These are phyloP conservation scores for Melanchra persicariae DNA, from an alignment of 2,888 invertebrate species.

Conservation along the genomic window DNA sequence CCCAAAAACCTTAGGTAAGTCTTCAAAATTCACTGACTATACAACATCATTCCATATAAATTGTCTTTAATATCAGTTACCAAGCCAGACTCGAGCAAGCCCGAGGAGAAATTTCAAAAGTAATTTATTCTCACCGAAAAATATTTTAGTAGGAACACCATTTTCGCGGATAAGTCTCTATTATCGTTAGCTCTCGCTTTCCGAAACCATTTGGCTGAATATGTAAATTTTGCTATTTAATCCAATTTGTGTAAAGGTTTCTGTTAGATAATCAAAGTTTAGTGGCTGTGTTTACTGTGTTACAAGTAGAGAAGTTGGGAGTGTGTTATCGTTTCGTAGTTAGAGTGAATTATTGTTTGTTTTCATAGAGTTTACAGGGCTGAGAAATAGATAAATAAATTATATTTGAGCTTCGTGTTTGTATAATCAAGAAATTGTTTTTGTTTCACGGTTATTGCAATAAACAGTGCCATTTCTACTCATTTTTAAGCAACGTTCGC, in stretches of 20 bases:
- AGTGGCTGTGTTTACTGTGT: slow-evolving; percentile 20
- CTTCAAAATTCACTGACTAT: slow-evolving; percentile 35
- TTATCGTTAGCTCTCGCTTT: slow-evolving; percentile 40
- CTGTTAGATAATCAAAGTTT: slow-evolving; percentile 50
- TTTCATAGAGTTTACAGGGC: neutral
- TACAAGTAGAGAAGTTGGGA: slow-evolving; percentile 6
- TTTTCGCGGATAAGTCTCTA: slow-evolving; percentile 32
- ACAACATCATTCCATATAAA: slow-evolving; percentile 30
- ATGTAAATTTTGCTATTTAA: slow-evolving; percentile 50
- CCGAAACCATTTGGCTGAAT: slow-evolving; percentile 31
- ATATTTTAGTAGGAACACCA: slow-evolving; percentile 31
- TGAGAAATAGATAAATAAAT: neutral
- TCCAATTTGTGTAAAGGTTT: slow-evolving; percentile 46
- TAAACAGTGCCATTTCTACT: no score
- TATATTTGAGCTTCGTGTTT: neutral
- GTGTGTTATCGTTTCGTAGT: slow-evolving; percentile 23
- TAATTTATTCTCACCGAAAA: slow-evolving; percentile 49
- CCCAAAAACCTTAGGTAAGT: slow-evolving; percentile 5
- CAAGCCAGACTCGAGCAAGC: no score
- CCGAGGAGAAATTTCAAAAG: slow-evolving; percentile 30
- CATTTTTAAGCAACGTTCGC: no score
- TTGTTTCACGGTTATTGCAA: neutral
- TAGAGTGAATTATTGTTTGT: slow-evolving; percentile 25
- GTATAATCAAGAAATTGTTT: neutral
- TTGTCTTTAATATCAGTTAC: slow-evolving; percentile 45